Evolutionary conservation across 2,797 vertebrate species (phyloP).

Genomic region (Channa striata): DNA sequence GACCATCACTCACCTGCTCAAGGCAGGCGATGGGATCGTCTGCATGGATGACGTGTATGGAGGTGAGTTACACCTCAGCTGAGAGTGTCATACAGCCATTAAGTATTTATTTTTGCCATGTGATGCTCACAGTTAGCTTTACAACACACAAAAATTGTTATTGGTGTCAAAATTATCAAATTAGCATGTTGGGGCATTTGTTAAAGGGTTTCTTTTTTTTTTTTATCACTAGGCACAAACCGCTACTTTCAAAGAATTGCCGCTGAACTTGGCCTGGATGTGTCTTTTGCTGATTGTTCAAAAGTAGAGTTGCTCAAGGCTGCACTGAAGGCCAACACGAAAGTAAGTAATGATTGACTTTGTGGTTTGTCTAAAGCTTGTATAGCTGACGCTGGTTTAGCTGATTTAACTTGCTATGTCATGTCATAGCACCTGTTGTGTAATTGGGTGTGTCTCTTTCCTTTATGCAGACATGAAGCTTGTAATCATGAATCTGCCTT

Average conservation of each 20-base stretch:
- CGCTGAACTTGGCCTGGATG: conserved; percentile 81
- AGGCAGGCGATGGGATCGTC: conserved; percentile 89
- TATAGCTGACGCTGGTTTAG: too few species aligned
- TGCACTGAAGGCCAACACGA: conserved; percentile 91
- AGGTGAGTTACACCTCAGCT: conserved; percentile 79
- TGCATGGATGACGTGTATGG: conserved; percentile 95
- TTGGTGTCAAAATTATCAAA: background rate
- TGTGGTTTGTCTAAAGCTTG: background rate
- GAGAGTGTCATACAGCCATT: background rate
- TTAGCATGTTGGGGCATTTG: background rate
- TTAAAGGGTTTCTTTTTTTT: background rate
- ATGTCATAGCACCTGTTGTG: fast-evolving
- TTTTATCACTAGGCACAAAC: conserved; percentile 87
- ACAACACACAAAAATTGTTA: background rate
- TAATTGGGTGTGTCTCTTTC: background rate
- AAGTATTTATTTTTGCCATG: background rate
- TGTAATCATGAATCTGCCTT: conserved; percentile 4
- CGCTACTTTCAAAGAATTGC: conserved; percentile 90
- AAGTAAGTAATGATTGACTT: conserved; percentile 80
- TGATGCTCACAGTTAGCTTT: background rate
- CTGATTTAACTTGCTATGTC: too few species aligned
- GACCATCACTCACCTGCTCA: conserved; percentile 91
- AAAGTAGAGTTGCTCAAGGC: conserved; percentile 84
- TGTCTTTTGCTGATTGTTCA: conserved; percentile 89
- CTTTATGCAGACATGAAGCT: background rate